Evolutionary conservation across 2,113 vertebrate species (phyloP).

Genomic region (Rhabdomys dilectus): DNA sequence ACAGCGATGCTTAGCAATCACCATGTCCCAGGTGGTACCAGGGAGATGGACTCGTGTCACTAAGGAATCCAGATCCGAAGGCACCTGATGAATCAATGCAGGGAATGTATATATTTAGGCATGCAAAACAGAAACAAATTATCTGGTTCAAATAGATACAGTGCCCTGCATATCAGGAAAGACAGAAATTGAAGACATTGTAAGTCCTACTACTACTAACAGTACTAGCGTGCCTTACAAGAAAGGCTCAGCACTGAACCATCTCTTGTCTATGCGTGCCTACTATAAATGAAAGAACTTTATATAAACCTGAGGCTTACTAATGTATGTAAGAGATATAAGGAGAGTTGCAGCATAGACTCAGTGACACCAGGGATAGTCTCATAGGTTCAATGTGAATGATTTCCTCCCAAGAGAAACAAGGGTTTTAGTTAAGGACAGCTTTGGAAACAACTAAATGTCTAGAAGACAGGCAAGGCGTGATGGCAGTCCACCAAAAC

Average conservation of each 20-base stretch:
- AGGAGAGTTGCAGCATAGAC: neutral
- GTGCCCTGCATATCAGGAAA: neutral
- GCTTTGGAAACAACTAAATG: slow-evolving; percentile 11
- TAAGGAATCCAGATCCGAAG: neutral
- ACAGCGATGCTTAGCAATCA: neutral
- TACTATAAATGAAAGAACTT: neutral
- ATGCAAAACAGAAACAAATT: neutral
- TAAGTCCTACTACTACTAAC: neutral
- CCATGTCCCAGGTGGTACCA: neutral
- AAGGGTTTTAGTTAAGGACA: slow-evolving; percentile 6
- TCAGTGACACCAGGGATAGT: neutral
- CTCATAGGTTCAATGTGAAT: neutral
- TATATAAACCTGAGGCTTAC: neutral
- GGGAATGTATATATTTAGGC: neutral
- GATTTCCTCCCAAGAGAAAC: neutral
- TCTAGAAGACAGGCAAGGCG: neutral
- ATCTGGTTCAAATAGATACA: slow-evolving; percentile 1
- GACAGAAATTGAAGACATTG: neutral
- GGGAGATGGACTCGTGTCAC: neutral
- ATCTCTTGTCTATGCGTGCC: neutral
- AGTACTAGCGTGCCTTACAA: neutral
- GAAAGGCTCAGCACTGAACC: neutral
- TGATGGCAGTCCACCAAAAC: neutral
- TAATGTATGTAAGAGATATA: neutral
- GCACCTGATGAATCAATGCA: neutral